phyloP scores from a whole-genome alignment of 1,140 invertebrate genomes.

The Solenopsis invicta region DNA sequence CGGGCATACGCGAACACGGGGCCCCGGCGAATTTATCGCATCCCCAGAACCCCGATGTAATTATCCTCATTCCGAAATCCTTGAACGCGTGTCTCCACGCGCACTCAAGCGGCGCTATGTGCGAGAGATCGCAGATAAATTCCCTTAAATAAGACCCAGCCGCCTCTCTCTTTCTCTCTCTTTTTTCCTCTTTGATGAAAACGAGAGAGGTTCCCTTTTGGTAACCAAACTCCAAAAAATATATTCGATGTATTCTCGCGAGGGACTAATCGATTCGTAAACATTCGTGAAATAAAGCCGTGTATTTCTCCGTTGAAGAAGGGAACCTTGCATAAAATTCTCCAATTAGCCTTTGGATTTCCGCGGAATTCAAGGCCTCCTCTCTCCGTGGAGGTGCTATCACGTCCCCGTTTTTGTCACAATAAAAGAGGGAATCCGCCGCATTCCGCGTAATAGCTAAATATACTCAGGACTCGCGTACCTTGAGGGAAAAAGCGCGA shows the following conservation, averaged over 20 bases:
- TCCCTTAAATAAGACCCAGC: conserved; percentile 22
- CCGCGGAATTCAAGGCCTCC: neutral
- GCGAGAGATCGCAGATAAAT: conserved; percentile 41
- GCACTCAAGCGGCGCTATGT: neutral
- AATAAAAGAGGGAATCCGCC: conserved; percentile 38
- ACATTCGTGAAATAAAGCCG: conserved; percentile 13
- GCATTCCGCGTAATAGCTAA: conserved; percentile 57
- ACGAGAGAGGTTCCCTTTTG: neutral
- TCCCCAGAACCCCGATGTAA: conserved; percentile 55
- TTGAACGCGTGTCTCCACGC: conserved; percentile 51
- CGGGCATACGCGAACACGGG: conserved; percentile 37
- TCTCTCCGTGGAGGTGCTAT: neutral
- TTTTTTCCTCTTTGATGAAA: neutral
- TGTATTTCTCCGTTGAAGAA: neutral
- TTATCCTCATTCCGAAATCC: conserved; percentile 69
- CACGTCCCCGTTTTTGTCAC: neutral
- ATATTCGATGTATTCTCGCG: neutral
- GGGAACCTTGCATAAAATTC: conserved; percentile 1
- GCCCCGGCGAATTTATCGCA: conserved; percentile 70
- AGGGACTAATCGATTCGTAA: conserved; percentile 23
- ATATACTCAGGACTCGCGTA: conserved; percentile 47
- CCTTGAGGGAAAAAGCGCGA: conserved; percentile 18
- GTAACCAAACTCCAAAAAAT: neutral
- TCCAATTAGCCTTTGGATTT: neutral
- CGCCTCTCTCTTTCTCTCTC: neutral